Base-by-base conservation (phyloP, 1,140 invertebrate species). In the Myzus persicae region DNA sequence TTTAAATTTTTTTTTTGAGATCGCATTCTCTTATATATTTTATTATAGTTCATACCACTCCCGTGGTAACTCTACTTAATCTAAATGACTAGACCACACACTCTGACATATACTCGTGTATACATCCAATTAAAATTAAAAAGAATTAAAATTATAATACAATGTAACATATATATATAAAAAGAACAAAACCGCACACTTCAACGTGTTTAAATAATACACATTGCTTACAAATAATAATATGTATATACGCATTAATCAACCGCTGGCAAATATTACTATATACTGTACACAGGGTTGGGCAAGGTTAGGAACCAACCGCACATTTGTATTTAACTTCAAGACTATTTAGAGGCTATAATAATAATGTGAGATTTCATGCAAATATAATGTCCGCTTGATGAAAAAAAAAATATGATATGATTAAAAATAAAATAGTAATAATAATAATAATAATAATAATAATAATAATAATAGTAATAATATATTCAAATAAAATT, bases 31-130 rank as follows among this genome's bases (percentile, higher is more conserved):
- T 91, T 91, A 91, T 90, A 38, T 24, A 51, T 40, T 59, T 42
- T 44, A 85, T 1, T 44, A 90, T 90, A 44, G 18, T 59, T 46
- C n/a, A 76, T 91, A 92, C 76, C 91, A 84, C 42, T 76, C 40
- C 40, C 42, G 90, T 18, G 20, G n/a, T 54, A 89, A 36, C 38
- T 54, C 88, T 89, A 89, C 88, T 90, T 26, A 46, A 82, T 82
- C 59, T 82, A 93, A 93, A 82, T 93, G 91, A 93, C 91, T 93
- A 93, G 91, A 93, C 36, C 91, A 67, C 81, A 92, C 91, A 93
- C 91, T 93, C 91, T 93, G 48, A 93, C 44, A 84, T 93, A 93
- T 54, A 93, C 91, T 67, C 42, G 90, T 22, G 67, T 46, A 82
- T 82, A 91, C 67, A n/a, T 91, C 90, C 59, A 22, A 91, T 67